phyloP scores from a whole-genome alignment of 2,113 vertebrate genomes.

The Tinamus guttatus region DNA sequence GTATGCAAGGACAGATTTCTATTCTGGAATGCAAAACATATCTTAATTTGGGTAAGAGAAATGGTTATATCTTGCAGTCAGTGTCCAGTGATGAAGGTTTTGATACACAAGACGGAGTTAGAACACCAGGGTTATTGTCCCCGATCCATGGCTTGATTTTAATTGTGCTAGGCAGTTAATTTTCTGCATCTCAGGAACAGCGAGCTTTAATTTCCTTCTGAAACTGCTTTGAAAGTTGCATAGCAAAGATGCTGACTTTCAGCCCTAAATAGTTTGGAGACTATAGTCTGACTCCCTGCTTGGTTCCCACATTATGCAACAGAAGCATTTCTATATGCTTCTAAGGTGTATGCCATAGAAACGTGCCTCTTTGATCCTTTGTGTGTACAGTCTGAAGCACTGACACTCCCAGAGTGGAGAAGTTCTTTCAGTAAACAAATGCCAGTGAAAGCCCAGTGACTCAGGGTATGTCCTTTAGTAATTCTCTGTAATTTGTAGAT shows the following conservation, averaged over 20 bases:
- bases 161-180: not conserved
- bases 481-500: not conserved
- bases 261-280: not conserved
- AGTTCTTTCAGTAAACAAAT: not conserved
- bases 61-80: not conserved
- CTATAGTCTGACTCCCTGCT: not conserved
- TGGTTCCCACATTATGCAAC: constrained; percentile 8
- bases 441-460: not conserved
- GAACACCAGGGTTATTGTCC: not conserved
- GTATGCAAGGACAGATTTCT: not conserved
- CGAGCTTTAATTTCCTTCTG: not conserved
- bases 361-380: not conserved
- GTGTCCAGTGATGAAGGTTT: fast-evolving
- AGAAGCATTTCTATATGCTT: not conserved
- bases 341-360: not conserved
- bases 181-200: not conserved
- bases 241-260: not conserved
- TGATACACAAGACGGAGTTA: not conserved
- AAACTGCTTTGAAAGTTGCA: not conserved
- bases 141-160: not conserved
- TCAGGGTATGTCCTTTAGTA: not conserved
- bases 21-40: not conserved
- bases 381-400: not conserved
- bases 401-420: not conserved
- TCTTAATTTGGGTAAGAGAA: not conserved